Evolutionary conservation across 2,797 vertebrate genomes (phyloP), one percentile per base, ranked within the genome.

Genomic region (Pipistrellus pygmaeus): DNA sequence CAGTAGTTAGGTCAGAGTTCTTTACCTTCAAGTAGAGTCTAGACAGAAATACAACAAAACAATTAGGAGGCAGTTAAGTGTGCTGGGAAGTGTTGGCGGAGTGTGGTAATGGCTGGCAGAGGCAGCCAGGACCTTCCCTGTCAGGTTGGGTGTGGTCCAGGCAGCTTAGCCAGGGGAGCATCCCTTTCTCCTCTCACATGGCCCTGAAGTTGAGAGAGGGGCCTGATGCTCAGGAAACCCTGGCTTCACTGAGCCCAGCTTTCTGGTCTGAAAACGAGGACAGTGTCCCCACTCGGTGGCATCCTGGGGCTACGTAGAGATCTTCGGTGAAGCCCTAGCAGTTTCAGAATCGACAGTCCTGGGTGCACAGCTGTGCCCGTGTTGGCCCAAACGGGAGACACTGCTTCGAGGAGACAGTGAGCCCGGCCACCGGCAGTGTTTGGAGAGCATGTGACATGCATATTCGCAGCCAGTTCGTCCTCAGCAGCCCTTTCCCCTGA

Each of bases 1-100:
- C 1, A 18, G 20, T 51, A 18, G 20, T 51, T 41, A 17, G 53
- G 53, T 69, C 14, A 2, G 89, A 68, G 38, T n/a, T 90, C 69
- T 57, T 60, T 25, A 89, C 57, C 90, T 84, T 66, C 10, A 80
- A 90, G 78, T 85, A 5, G 23, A 60, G 48, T 81, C 88, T 92
- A 81, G 85, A 91, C 89, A 90, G 82, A 82, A 71, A 71, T 41
- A 77, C 73, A 86, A 68, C 84, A 69, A 91, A 85, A 92, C 85
- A 82, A 91, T 86, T 84, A 72, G 82, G 80, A 30, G 68, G 48
- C 48, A 82, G 69, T 92, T 85, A 82, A 76, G 77, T 57, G 53
- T 73, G 82, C 78, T 72, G 32, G n/a, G 66, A 89, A 90, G 32
- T 32, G 32, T 21, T 44, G 85, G 5, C 84, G 51, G 44, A 73